phyloP scores from a whole-genome alignment of 1,140 invertebrate species.

The Diachasma alloeum region DNA sequence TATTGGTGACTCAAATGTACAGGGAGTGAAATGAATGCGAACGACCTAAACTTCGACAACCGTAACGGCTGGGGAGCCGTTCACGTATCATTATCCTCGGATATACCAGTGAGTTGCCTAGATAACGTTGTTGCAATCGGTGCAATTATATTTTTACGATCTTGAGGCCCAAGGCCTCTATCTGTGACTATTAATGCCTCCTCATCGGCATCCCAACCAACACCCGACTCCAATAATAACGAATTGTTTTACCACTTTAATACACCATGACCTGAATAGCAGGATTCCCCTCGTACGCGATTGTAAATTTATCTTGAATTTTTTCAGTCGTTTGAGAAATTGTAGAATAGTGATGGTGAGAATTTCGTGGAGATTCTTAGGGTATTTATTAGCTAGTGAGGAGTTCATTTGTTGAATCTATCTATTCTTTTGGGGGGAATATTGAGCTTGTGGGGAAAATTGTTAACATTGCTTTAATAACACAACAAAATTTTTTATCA shows the following conservation, averaged over 20 bases:
- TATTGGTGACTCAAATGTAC: constrained; percentile 35
- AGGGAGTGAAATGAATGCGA: constrained; percentile 36
- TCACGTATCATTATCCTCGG: constrained; percentile 59
- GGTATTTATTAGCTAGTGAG: too few species aligned
- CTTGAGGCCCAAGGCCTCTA: constrained; percentile 53
- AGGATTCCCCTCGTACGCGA: neutral
- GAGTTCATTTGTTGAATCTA: too few species aligned
- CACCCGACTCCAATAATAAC: constrained; percentile 1
- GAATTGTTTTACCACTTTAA: constrained; percentile 25
- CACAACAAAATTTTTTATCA: too few species aligned
- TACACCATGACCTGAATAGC: constrained; percentile 23
- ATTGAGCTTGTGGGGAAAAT: too few species aligned
- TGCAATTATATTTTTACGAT: constrained; percentile 66
- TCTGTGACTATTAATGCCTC: constrained; percentile 57
- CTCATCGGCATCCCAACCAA: neutral
- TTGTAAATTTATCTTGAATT: neutral
- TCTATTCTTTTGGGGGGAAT: neutral
- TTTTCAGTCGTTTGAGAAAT: neutral
- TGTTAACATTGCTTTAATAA: too few species aligned
- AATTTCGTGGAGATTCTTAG: too few species aligned
- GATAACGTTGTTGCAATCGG: constrained; percentile 63
- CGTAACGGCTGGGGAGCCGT: constrained; percentile 45
- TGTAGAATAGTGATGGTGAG: neutral
- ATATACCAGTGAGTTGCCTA: constrained; percentile 36
- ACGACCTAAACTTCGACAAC: constrained; percentile 38